Conservation (phyloP, 2,797 vertebrate genomes). For the Sebastes reedi region DNA sequence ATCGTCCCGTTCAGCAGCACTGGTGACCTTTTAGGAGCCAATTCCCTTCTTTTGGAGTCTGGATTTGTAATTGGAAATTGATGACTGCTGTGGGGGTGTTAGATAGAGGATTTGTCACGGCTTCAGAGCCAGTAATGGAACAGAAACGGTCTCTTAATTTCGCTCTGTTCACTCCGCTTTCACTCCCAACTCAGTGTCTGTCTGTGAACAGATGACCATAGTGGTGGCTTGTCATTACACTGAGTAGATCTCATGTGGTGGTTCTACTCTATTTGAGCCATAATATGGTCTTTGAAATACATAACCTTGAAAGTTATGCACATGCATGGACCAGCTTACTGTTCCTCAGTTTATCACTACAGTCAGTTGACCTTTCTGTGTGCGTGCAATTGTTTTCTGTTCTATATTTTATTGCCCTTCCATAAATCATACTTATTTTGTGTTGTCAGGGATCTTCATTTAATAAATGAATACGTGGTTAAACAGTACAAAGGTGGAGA, state of each 20-base stretch:
- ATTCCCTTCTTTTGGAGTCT: conserved; percentile 34
- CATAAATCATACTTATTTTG: conserved; percentile 38
- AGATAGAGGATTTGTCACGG: conserved; percentile 48
- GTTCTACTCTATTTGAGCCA: neutral
- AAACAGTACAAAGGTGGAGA: conserved; percentile 18
- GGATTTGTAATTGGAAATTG: conserved; percentile 61
- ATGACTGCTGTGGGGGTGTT: conserved; percentile 46
- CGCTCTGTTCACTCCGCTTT: neutral
- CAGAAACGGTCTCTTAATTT: conserved; percentile 23
- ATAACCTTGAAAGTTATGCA: neutral
- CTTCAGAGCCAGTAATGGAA: conserved; percentile 30
- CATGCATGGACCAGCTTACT: neutral
- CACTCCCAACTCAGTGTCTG: neutral
- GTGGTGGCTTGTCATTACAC: neutral
- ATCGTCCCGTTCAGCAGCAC: conserved; percentile 4
- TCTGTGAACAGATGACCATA: conserved; percentile 8
- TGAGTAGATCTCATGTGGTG: neutral
- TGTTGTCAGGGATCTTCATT: conserved; percentile 25
- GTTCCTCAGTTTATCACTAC: neutral
- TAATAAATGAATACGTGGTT: conserved; percentile 5
- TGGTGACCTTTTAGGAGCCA: conserved; percentile 46
- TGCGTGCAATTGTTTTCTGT: neutral
- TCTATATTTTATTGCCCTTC: neutral
- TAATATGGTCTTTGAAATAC: conserved; percentile 1
- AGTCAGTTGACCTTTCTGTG: conserved; percentile 2